A percentile compares a stretch with the other conserved stretches of the same genome.
phyloP scores from a whole-genome alignment of 92 coral and sea anemone genomes.

The Parazoanthus atlanticus region DNA sequence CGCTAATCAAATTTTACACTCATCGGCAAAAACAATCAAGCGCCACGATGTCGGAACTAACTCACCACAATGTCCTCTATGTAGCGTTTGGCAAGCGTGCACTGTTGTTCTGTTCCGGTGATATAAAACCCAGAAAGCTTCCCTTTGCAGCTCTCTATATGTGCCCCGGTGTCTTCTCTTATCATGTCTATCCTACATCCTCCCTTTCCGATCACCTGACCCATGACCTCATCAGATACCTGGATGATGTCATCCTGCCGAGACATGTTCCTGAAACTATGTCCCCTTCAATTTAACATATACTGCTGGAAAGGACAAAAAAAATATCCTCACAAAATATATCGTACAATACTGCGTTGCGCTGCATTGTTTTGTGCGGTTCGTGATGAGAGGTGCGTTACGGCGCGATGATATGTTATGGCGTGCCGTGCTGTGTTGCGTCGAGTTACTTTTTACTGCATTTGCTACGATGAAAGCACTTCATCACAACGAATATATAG shows the following conservation, averaged over 20 bases:
- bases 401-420: too few species aligned
- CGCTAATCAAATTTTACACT: too few species aligned
- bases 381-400: too few species aligned
- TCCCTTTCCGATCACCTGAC: slow-evolving; percentile 32
- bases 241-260: slow-evolving; percentile 17
- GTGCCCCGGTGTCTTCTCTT: slow-evolving; percentile 21
- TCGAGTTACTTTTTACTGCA: too few species aligned
- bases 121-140: slow-evolving; percentile 19
- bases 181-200: slow-evolving; percentile 1
- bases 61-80: slow-evolving; percentile 31
- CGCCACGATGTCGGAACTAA: too few species aligned
- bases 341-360: background rate
- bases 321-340: too few species aligned
- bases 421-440: too few species aligned
- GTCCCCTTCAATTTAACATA: background rate
- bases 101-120: slow-evolving; percentile 8
- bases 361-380: background rate
- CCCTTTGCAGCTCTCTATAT: background rate
- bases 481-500: too few species aligned
- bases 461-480: too few species aligned
- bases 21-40: too few species aligned
- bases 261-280: background rate
- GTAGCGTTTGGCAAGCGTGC: background rate
- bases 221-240: slow-evolving; percentile 32
- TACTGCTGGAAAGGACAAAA: background rate